These are phyloP conservation scores for Silurus asotus DNA, from an alignment of 2,113 vertebrate genomes.

Conservation along the genomic window DNA sequence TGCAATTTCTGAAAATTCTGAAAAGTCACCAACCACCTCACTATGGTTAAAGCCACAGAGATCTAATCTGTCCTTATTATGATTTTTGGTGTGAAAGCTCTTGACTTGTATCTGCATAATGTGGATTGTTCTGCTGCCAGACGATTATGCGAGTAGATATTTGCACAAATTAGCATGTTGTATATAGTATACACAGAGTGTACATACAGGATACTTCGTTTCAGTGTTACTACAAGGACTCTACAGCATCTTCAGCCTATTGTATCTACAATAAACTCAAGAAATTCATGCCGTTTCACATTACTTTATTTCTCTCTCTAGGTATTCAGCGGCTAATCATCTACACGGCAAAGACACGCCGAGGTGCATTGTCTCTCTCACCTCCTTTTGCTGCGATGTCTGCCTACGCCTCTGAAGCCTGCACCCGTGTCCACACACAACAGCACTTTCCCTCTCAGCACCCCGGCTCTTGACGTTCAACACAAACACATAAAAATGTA, in stretches of 20 bases:
- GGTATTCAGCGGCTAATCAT: conserved; percentile 60
- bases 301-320: conserved; percentile 58
- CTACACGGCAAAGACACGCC: conserved; percentile 60
- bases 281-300: neutral
- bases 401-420: conserved; percentile 92
- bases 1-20: neutral
- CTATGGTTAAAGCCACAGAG: neutral
- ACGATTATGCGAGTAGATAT: too few species aligned
- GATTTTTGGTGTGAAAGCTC: neutral
- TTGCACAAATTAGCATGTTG: too few species aligned
- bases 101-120: neutral
- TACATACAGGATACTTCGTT: neutral
- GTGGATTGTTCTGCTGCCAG: too few species aligned
- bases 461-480: conserved; percentile 38
- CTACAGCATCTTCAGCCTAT: conserved; percentile 64
- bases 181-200: too few species aligned
- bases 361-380: conserved; percentile 93
- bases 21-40: neutral
- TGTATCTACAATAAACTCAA: conserved; percentile 84
- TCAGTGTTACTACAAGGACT: neutral
- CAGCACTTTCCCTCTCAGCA: neutral
- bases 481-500: conserved; percentile 17
- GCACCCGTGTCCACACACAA: conserved; percentile 82
- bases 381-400: conserved; percentile 89
- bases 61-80: neutral